A percentile compares a stretch with the other conserved stretches of the same genome.
These are phyloP conservation scores for Salvelinus alpinus DNA, from an alignment of 2,113 vertebrate species.

Conservation along the genomic window DNA sequence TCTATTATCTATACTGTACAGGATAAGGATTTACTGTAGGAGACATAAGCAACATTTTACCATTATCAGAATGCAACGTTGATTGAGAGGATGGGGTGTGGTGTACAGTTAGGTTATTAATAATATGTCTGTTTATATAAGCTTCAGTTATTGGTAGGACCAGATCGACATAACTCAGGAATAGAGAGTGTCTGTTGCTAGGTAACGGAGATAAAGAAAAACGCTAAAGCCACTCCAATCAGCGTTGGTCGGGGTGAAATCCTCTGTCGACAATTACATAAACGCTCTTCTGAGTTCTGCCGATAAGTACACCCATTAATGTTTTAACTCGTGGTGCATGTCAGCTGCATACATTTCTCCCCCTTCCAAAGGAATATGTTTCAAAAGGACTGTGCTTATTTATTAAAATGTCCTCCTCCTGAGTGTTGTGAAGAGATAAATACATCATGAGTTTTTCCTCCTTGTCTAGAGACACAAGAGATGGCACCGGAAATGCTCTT, in stretches of 20 bases:
- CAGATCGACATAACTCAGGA: conserved; percentile 67
- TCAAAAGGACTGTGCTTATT: no score
- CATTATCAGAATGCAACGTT: conserved; percentile 14
- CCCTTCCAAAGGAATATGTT: no score
- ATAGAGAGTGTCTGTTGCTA: conserved; percentile 74
- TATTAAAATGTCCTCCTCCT: no score
- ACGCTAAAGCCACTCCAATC: conserved; percentile 73
- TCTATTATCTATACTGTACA: no score
- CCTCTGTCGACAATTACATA: conserved; percentile 76
- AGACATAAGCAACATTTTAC: not conserved
- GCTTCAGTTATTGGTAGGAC: conserved; percentile 46
- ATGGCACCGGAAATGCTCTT: not conserved
- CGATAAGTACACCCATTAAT: conserved; percentile 60
- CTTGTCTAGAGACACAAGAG: not conserved
- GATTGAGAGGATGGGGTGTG: not conserved
- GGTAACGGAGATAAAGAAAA: conserved; percentile 76
- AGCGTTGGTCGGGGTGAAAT: conserved; percentile 66
- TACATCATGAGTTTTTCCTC: not conserved
- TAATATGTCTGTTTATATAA: conserved; percentile 43
- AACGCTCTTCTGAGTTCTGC: conserved; percentile 66
- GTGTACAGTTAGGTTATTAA: conserved; percentile 1
- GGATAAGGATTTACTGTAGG: no score
- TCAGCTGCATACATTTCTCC: not conserved
- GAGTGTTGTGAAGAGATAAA: not conserved
- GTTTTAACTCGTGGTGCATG: conserved; percentile 44